Conservation (phyloP, 2,113 vertebrate genomes). For the Herpetotheres cachinnans region DNA sequence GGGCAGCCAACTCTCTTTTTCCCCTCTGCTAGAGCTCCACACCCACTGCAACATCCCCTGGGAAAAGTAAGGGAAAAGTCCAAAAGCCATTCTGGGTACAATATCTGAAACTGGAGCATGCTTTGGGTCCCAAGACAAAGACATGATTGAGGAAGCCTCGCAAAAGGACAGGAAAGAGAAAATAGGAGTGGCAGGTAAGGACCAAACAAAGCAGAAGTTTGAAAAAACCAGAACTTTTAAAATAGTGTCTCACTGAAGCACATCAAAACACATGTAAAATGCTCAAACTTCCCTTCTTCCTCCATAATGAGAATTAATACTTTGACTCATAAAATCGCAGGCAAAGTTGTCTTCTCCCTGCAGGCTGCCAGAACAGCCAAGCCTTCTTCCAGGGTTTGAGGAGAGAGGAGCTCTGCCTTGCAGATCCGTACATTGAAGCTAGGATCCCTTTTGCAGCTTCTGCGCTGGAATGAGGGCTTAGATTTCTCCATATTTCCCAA, state of each 20-base stretch:
- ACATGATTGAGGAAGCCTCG: neutral
- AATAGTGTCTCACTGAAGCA: neutral
- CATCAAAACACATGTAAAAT: neutral
- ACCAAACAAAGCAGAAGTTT: neutral
- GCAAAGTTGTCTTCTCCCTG: neutral
- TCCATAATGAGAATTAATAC: neutral
- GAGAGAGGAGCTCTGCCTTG: neutral
- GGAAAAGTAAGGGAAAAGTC: neutral
- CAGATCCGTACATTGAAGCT: neutral
- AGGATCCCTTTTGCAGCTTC: neutral
- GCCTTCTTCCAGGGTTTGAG: neutral
- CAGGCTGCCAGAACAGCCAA: neutral
- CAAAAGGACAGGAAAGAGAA: neutral
- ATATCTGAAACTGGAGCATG: accelerated
- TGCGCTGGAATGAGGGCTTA: neutral
- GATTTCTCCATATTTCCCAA: neutral
- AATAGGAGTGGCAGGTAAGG: neutral
- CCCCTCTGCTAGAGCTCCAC: neutral
- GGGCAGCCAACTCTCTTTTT: neutral
- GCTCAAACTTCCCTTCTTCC: neutral
- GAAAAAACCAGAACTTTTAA: neutral
- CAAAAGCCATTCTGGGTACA: accelerated
- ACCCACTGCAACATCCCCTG: neutral
- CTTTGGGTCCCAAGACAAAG: neutral
- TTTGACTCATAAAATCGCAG: neutral